Evolutionary conservation across 2,797 vertebrate species (phyloP), one percentile per base, ranked within the genome.

Genomic region (Zenarchopterus dispar): DNA sequence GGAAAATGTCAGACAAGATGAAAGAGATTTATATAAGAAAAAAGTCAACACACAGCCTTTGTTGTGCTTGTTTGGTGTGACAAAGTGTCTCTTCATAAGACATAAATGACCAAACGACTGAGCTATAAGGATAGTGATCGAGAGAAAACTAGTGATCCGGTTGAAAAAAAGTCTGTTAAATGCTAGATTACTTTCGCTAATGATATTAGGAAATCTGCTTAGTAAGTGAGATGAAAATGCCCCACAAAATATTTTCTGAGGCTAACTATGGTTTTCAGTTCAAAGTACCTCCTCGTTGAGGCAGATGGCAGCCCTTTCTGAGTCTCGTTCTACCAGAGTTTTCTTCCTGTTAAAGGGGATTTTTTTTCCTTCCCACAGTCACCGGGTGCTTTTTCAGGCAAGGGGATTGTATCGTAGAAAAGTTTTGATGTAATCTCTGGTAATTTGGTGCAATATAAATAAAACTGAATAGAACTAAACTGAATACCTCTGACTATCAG

Each of bases 1-100:
- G 83, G 76, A 79, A 89, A 82, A 87, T 68, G 76, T 81, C 74
- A 84, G 84, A 87, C 67, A 88, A 84, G 58, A 84, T 67, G 75
- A 80, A 80, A 80, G 68, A 88, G 22, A 44, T 89, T 85, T 69
- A 70, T 17, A 71, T 56, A 66, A 56, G 44, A 31, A 79, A 43
- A 50, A 72, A 62, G 42, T 63, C 45, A 64, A 70, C 47, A 74
- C 44, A 56, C 15, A 24, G 19, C 39, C 50, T 59, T 39, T 62
- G 19, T 55, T 70, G 8, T 50, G 21, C 16, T 53, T 71, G 39
- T 58, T 68, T 66, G 33, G 2, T 52, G 43, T 63, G 31, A 56
- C 41, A 41, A 36, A 49, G 21, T 55, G 21, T 47, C 15, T 13
- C 15, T 7, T 67, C 2, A 28, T 63, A n/a, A 11, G 0, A 45